Conservation (phyloP, 2,888 invertebrate genomes). For the Andrena trimmerana region DNA sequence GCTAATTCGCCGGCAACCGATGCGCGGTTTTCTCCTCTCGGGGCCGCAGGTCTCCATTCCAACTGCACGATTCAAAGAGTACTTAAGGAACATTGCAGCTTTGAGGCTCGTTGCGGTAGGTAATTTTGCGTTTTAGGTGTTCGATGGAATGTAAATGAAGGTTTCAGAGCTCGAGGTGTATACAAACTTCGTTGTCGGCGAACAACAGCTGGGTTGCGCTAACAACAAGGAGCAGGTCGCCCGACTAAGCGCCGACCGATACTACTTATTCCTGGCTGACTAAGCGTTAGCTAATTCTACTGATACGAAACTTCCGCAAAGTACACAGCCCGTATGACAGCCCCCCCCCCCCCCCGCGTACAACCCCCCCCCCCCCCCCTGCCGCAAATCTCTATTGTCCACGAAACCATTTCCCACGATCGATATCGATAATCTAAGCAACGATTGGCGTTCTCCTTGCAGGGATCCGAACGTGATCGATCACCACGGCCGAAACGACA, state of each 20-base stretch:
- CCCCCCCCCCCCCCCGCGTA: not conserved
- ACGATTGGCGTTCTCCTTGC: constrained; percentile 68
- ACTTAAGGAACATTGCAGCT: not conserved
- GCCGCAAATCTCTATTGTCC: not conserved
- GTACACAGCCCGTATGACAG: no score
- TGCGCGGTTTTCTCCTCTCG: constrained; percentile 14
- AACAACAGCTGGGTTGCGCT: no score
- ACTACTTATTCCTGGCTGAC: not conserved
- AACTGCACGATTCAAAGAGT: not conserved
- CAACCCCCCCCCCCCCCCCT: not conserved
- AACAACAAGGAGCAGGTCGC: no score
- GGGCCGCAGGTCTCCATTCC: not conserved
- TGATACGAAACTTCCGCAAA: no score
- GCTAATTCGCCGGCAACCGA: constrained; percentile 31
- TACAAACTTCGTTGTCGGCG: no score
- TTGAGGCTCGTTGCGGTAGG: not conserved
- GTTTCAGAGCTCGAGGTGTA: no score
- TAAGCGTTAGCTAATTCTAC: no score
- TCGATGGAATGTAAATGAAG: no score
- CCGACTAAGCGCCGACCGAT: not conserved
- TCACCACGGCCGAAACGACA: constrained; percentile 91
- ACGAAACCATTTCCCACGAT: not conserved
- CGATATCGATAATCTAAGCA: constrained; percentile 9
- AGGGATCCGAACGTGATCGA: constrained; percentile 92
- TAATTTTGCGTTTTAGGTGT: no score